Evolutionary conservation across 1,140 invertebrate species (phyloP), one percentile per base, ranked within the genome.

Genomic region (Mamestra configurata): DNA sequence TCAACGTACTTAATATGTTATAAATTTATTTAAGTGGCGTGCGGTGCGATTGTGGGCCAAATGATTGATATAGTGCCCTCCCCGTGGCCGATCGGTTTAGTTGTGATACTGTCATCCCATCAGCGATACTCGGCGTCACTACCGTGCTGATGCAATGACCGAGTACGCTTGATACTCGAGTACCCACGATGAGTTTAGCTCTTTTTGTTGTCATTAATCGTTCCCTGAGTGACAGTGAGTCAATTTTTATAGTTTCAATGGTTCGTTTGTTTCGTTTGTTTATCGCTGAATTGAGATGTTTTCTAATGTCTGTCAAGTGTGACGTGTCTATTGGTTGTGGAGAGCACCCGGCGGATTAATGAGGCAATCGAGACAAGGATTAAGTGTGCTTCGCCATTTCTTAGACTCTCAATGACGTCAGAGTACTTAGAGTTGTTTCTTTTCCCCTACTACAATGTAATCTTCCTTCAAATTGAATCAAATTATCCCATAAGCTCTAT

Each of bases 21-120:
- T 94, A 94, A 94, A 94, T 94, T 93, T 93, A 93, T 93, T 94
- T 94, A 93, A 94, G 93, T 94, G 93, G 92, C 90, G 79, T 87
- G 90, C 91, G 90, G 88, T 89, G 85, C 88, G 92, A 92, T 93
- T 92, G 91, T 90, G 83, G 83, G 77, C 70, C 66, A 71, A 85
- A 83, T 94, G 93, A 94, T 93, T 94, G 93, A 94, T 94, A 93
- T 91, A 93, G 90, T 89, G 88, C 88, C 87, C 88, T 85, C 84
- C 66, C 85, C 79, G 81, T 84, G 85, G 87, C 81, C 86, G 89
- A 89, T 92, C 86, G 88, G 87, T 82, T 89, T 83, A 82, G 84
- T 82, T 84, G 85, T 86, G 89, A 91, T 89, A 89, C 86, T 89
- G 89, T 89, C 88, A 85, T 89, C 86, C 68, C 64, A 82, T 78